Base-by-base conservation (phyloP, 53 echinoderm and acorn worm genomes). In the Paelopatides confundens region DNA sequence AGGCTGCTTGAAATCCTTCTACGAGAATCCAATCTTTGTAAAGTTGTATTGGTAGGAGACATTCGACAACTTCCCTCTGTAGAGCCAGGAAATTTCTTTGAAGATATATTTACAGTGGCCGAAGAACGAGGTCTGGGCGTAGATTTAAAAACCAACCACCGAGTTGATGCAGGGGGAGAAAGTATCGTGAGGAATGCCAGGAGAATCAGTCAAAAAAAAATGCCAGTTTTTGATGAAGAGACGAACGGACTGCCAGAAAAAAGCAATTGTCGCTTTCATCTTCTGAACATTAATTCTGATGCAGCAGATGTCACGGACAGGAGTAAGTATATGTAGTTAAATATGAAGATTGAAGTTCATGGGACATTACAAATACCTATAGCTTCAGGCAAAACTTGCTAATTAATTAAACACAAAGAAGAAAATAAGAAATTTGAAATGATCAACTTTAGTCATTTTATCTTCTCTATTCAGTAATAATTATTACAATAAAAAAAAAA, bases 11-110 rank as follows among this genome's bases (percentile, higher is more conserved):
- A 88, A 29, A 71, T 69, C 2, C 86, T 94, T 2, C 65, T 93
- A 2, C 23, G 86, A 35, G 76, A 58, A 5, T 43, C 85, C 37
- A 66, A 38, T 11, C 82, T 94, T 5, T 79, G 81, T 66, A 94
- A 94, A 66, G 62, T 94, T 1, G 86, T 94, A 34, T 64, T 94
- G 35, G 62, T 94, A 0, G 94, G 94, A 27, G 94, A 94, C 66
- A 62, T 83, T 36, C 47, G 88, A 10, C 94, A 94, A 50, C 91
- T 94, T 2, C 94, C 94, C 0, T 94, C 94, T 9, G 54, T 94
- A 14, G 86, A 88, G 35, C 91, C 94, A 0, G 94, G 94, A 31
- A 88, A 91, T 50, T 91, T 94, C 66, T 69, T 91, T 3, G 51
- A 79, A 35, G 91, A 91, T 30, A 63, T 91, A 14, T 88, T 89